A percentile compares a stretch with the other conserved stretches of the same genome.
phyloP scores from a whole-genome alignment of 2,888 invertebrate species.

The Timandra comae region DNA sequence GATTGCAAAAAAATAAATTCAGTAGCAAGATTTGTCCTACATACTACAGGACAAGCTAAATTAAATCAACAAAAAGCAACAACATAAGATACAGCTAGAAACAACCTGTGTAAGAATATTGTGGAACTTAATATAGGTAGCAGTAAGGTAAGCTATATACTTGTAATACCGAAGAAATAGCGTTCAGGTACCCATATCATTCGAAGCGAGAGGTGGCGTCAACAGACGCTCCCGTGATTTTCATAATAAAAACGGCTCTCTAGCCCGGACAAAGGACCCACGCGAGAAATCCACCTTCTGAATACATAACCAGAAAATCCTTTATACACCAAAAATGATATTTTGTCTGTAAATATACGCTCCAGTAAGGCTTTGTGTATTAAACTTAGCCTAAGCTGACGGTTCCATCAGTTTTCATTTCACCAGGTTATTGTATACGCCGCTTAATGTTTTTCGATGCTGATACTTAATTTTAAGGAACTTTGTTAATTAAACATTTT shows the following conservation, averaged over 20 bases:
- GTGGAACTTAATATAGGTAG: too few relatives aligned
- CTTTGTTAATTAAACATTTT: background rate
- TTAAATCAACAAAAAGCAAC: too few relatives aligned
- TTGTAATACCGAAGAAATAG: slow-evolving; percentile 1
- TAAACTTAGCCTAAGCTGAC: slow-evolving; percentile 15
- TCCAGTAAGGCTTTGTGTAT: slow-evolving; percentile 20
- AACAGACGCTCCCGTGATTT: slow-evolving; percentile 18
- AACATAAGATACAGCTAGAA: too few relatives aligned
- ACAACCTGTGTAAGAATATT: too few relatives aligned
- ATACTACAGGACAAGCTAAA: too few relatives aligned
- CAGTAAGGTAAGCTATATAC: background rate
- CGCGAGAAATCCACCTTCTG: slow-evolving; percentile 19
- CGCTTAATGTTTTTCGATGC: slow-evolving; percentile 6
- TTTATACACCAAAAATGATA: slow-evolving; percentile 31
- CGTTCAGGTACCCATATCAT: background rate
- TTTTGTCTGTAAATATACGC: slow-evolving; percentile 31
- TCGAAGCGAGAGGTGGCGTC: background rate
- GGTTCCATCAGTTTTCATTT: slow-evolving; percentile 15
- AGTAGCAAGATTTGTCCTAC: too few relatives aligned
- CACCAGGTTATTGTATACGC: background rate
- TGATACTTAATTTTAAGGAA: background rate
- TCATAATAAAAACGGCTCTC: slow-evolving; percentile 24
- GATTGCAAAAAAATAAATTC: too few relatives aligned
- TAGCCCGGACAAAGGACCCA: slow-evolving; percentile 22
- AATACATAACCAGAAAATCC: slow-evolving; percentile 30